Conservation (phyloP, 2,888 invertebrate species). For the Bombylius major region DNA sequence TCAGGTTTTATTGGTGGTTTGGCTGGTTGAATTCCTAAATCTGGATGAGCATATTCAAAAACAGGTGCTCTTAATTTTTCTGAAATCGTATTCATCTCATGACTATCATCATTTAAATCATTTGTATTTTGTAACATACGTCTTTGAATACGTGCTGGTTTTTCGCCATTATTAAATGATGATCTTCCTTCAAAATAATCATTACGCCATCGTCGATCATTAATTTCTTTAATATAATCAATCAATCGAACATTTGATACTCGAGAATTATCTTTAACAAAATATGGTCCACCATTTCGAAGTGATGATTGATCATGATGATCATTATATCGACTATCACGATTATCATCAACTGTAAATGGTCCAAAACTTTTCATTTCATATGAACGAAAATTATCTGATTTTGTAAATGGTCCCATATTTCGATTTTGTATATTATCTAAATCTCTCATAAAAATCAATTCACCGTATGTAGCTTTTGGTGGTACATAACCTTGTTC, state of each 20-base stretch:
- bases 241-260: slow-evolving; percentile 45
- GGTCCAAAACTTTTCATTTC: slow-evolving; percentile 36
- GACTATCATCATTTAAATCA: slow-evolving; percentile 40
- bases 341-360: slow-evolving; percentile 48
- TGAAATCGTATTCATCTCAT: slow-evolving; percentile 44
- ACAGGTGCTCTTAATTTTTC: slow-evolving; percentile 63
- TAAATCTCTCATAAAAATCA: slow-evolving; percentile 9
- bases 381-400: slow-evolving; percentile 44
- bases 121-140: slow-evolving; percentile 59
- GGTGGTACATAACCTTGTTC: slow-evolving; percentile 55
- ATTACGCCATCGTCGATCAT: slow-evolving; percentile 48
- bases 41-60: slow-evolving; percentile 67
- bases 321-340: slow-evolving; percentile 20
- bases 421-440: slow-evolving; percentile 18
- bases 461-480: slow-evolving; percentile 7
- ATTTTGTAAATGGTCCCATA: slow-evolving; percentile 48
- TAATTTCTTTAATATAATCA: slow-evolving; percentile 54
- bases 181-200: slow-evolving; percentile 46
- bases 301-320: slow-evolving; percentile 30
- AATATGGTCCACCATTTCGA: slow-evolving; percentile 43
- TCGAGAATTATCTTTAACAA: slow-evolving; percentile 48
- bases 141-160: slow-evolving; percentile 48
- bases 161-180: slow-evolving; percentile 32
- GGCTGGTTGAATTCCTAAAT: slow-evolving; percentile 63
- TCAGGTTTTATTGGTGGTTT: slow-evolving; percentile 37